Percentiles rank a stretch among this genome's conserved stretches.
Evolutionary conservation across 1,140 invertebrate species (phyloP).

Genomic region (Halictus rubicundus): DNA sequence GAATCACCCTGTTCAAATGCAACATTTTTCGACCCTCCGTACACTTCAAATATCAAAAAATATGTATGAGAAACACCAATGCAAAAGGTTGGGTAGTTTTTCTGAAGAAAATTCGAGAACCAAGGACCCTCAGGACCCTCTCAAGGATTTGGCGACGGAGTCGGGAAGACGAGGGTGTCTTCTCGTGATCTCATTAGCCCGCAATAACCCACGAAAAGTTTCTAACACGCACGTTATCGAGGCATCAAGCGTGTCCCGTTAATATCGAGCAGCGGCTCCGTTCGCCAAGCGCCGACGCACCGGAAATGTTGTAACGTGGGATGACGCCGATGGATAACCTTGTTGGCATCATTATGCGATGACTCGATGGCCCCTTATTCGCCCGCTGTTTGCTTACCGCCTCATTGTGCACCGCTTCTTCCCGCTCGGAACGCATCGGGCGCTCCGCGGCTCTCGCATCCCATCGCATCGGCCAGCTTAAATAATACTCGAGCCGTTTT

Average conservation of each 20-base stretch:
- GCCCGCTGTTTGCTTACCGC: slow-evolving; percentile 28
- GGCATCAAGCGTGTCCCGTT: neutral
- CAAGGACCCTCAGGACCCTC: too few species aligned
- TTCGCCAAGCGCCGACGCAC: slow-evolving; percentile 1
- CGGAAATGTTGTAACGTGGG: slow-evolving; percentile 58
- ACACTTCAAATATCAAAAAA: too few species aligned
- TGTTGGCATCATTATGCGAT: slow-evolving; percentile 52
- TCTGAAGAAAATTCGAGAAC: too few species aligned
- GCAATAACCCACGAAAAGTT: too few species aligned
- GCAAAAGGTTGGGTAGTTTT: too few species aligned
- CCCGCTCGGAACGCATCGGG: neutral
- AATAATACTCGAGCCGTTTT: slow-evolving; percentile 20
- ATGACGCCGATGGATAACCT: slow-evolving; percentile 55
- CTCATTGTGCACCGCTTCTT: slow-evolving; percentile 14
- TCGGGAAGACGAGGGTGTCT: too few species aligned
- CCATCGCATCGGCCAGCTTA: slow-evolving; percentile 18
- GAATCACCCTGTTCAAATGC: too few species aligned
- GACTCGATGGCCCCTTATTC: slow-evolving; percentile 25
- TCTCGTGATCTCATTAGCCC: too few species aligned
- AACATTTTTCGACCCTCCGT: too few species aligned
- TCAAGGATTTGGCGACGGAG: too few species aligned
- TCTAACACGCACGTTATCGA: too few species aligned
- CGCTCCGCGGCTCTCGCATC: slow-evolving; percentile 4
- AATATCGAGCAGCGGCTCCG: slow-evolving; percentile 35
- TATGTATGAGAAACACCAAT: too few species aligned